Percentiles rank a stretch among this genome's conserved stretches.
These are phyloP conservation scores for Empidonax alnorum DNA, from an alignment of 2,113 vertebrate species.

Conservation along the genomic window DNA sequence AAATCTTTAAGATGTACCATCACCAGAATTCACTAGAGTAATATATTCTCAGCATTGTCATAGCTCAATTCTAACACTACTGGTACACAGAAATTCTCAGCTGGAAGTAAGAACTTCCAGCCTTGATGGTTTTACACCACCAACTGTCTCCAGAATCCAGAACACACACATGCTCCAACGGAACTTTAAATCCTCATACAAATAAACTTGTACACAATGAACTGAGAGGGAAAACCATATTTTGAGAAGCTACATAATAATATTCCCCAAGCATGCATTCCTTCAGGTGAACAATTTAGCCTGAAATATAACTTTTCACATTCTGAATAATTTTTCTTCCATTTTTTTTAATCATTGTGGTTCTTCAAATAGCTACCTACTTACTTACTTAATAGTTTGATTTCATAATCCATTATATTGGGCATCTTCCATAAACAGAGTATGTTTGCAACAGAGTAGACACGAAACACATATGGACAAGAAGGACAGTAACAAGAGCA, in stretches of 20 bases:
- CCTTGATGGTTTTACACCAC: neutral
- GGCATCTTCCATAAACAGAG: neutral
- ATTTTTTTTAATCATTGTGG: neutral
- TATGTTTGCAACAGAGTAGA: neutral
- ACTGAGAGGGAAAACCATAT: neutral
- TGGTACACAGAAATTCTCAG: neutral
- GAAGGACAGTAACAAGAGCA: neutral
- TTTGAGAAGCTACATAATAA: neutral
- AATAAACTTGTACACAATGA: neutral
- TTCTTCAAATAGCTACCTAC: neutral
- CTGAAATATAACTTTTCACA: neutral
- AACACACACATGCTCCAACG: fast-evolving
- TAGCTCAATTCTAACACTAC: neutral
- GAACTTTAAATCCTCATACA: neutral
- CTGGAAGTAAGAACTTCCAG: neutral
- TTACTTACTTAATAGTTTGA: neutral
- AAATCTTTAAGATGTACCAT: neutral
- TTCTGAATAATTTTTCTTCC: neutral
- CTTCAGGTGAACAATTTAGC: neutral
- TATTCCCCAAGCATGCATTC: neutral
- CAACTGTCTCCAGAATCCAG: neutral
- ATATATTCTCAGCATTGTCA: neutral
- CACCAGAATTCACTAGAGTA: neutral
- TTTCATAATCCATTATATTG: neutral
- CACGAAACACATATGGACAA: neutral